Conservation (phyloP, 2,113 vertebrate species). For the Poeciliopsis retropinna region DNA sequence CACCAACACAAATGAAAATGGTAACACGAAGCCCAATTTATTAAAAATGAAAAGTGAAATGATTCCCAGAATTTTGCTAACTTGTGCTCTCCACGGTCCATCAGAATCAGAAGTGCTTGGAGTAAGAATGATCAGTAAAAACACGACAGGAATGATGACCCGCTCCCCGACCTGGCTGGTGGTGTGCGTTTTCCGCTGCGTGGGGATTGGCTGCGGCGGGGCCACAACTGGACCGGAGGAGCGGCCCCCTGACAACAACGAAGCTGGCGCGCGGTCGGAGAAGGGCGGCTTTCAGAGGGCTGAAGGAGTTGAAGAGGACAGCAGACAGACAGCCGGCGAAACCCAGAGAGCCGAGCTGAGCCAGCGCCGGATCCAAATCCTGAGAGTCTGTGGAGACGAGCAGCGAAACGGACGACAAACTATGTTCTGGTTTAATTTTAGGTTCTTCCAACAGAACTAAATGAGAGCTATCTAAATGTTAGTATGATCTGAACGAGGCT, state of each 20-base stretch:
- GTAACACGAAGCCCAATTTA: neutral
- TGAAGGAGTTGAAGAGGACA: conserved; percentile 88
- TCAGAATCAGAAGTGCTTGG: neutral
- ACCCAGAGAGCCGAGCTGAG: conserved; percentile 83
- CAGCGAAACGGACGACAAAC: neutral
- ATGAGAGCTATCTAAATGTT: neutral
- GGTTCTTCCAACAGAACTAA: neutral
- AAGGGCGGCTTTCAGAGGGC: conserved; percentile 89
- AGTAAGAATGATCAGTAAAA: conserved; percentile 5
- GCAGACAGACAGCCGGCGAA: conserved; percentile 92
- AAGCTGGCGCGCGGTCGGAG: conserved; percentile 78
- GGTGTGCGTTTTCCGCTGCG: conserved; percentile 86
- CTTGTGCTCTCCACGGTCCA: neutral
- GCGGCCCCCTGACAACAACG: conserved; percentile 79
- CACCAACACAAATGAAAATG: too few relatives aligned
- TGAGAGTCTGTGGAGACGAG: conserved; percentile 48
- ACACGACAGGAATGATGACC: neutral
- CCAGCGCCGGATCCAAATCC: conserved; percentile 83
- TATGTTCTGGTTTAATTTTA: neutral
- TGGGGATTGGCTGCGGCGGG: conserved; percentile 78
- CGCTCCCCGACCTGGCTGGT: conserved; percentile 82
- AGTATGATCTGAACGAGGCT: neutral
- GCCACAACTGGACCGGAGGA: conserved; percentile 85
- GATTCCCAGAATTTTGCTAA: neutral
- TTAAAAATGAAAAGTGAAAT: neutral